These are phyloP conservation scores for Gallinago undulata DNA, from an alignment of 2,113 vertebrate genomes.

Conservation along the genomic window DNA sequence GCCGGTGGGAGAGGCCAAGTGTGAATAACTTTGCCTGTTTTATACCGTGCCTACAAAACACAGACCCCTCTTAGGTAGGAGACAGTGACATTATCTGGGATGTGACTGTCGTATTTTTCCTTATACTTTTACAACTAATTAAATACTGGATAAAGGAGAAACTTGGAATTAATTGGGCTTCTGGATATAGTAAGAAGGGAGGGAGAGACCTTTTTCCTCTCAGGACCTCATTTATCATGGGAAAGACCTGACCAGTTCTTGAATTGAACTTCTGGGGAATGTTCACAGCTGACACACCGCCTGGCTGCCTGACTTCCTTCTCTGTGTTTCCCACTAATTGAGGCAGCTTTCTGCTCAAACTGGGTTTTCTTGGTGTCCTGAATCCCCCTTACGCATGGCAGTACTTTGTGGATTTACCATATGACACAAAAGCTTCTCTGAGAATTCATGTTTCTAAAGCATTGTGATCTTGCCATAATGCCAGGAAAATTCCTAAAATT, in stretches of 20 bases:
- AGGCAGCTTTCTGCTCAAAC: neutral
- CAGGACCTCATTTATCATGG: neutral
- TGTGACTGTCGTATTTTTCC: neutral
- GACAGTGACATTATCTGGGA: neutral
- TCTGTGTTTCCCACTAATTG: neutral
- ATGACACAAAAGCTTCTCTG: neutral
- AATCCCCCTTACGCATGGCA: rapidly evolving
- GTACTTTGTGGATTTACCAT: neutral
- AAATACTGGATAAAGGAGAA: neutral
- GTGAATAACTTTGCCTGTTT: neutral
- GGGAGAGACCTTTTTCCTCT: neutral
- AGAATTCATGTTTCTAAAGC: neutral
- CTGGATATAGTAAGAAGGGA: neutral
- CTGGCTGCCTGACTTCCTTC: neutral
- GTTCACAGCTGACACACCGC: neutral
- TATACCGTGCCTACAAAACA: neutral
- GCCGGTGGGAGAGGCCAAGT: slow-evolving; percentile 11
- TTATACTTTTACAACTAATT: neutral
- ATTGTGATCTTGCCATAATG: neutral
- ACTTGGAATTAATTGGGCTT: neutral
- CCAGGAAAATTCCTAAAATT: neutral
- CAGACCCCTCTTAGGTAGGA: neutral
- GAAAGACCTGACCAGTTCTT: neutral
- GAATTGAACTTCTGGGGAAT: neutral
- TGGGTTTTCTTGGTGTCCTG: neutral